Conservation (phyloP, 2,113 vertebrate species). For the Meleagris gallopavo region DNA sequence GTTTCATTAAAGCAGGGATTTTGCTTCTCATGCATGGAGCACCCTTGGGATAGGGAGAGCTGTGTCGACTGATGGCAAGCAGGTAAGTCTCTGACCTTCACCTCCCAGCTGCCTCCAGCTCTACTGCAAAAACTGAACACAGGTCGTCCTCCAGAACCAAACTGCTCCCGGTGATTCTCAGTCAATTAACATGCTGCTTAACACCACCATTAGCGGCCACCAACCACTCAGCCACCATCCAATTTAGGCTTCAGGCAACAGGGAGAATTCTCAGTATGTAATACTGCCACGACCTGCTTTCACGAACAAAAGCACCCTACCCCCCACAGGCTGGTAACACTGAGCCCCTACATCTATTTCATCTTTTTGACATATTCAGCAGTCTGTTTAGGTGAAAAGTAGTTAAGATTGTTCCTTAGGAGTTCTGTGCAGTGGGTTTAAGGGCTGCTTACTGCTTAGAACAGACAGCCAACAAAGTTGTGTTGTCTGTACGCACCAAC, state of each 20-base stretch:
- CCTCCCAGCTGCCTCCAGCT: not conserved
- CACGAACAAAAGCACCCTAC: not conserved
- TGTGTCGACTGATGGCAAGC: no score
- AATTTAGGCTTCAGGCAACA: not conserved
- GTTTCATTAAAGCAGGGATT: fast-evolving
- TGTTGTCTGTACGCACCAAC: not conserved
- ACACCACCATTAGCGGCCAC: not conserved
- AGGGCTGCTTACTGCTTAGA: not conserved
- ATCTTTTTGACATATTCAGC: not conserved
- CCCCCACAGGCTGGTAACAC: not conserved
- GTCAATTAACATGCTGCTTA: not conserved
- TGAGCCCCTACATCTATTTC: not conserved
- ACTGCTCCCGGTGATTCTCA: fast-evolving
- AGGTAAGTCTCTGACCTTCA: not conserved
- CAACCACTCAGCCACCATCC: not conserved
- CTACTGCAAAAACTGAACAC: not conserved
- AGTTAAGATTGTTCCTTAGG: not conserved
- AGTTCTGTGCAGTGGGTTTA: not conserved
- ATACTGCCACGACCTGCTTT: not conserved
- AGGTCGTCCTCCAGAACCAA: not conserved
- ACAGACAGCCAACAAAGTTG: not conserved
- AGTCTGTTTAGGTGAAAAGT: not conserved
- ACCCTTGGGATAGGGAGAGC: not conserved
- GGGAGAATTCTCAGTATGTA: not conserved
- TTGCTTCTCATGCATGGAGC: not conserved